Base-by-base conservation (phyloP, 2,888 invertebrate species). In the Chrysodeixis includens region DNA sequence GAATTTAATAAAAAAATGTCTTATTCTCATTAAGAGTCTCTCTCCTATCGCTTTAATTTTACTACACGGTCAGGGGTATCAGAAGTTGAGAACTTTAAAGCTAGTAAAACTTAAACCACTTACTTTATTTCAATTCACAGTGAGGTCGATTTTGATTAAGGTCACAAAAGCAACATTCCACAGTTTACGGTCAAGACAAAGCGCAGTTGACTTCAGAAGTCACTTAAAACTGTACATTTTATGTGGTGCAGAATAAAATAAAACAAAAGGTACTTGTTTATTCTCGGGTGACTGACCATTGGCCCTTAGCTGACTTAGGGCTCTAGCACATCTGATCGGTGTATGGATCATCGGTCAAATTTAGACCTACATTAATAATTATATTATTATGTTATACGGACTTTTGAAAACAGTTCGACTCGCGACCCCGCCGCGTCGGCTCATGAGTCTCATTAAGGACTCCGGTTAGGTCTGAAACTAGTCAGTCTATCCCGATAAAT, bases 221-320 rank as follows among this genome's bases (percentile, higher is more conserved):
- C 20, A 51, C 18, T 51, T 18, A 51, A 49, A 51, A 22, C 18
- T 18, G 18, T 18, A 51, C 22, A 51, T 51, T 51, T 40, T 40
- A 40, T 40, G 40, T 12, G 40, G 26, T 26, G 52, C 22, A 26
- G 8, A 26, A 14, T 14, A 52, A 52, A 52, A 52, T 52, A 52
- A 52, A 56, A 46, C 56, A 30, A 20, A 56, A 57, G 16, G 49
- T 51, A 22, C 14, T 22, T n/a, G 7, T 51, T 57, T 58, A 16
- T 62, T 59, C 30, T 40, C 52, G 56, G 66, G 62, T 72, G 63
- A 78, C n/a, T 69, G 69, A 69, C 59, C 63, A 59, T 52, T 54
- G 57, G 65, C 56, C 60, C 66, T 49, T 63, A 60, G 66, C 60
- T 60, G 62, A 30, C 52, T 70, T 53, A 26, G 26, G 26, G 26